Conservation (phyloP, 2,888 invertebrate genomes). For the Zygogramma bicolorata region DNA sequence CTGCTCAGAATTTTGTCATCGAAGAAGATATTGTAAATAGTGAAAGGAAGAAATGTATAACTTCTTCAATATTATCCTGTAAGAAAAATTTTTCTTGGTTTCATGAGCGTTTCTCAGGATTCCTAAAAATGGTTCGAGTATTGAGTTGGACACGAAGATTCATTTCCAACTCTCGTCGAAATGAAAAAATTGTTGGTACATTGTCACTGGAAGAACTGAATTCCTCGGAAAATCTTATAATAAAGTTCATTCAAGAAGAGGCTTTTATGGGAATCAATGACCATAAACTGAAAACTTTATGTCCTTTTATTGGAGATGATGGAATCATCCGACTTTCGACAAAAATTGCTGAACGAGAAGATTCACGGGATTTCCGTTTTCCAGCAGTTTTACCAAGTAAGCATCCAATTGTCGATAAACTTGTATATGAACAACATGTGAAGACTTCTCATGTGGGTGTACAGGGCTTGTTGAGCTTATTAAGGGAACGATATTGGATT, state of each 20-base stretch:
- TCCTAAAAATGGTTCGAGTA: not conserved
- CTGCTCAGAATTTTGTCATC: not conserved
- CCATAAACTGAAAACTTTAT: constrained; percentile 4
- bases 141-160: constrained; percentile 1
- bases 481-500: not conserved
- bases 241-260: not conserved
- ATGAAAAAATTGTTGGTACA: not conserved
- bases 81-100: not conserved
- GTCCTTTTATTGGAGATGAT: not conserved
- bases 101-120: not conserved
- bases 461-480: not conserved
- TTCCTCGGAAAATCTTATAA: not conserved
- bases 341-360: not conserved
- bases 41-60: not conserved
- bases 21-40: not conserved
- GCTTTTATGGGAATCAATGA: not conserved
- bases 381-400: not conserved
- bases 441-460: not conserved
- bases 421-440: not conserved
- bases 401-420: constrained; percentile 11
- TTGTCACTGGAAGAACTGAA: not conserved
- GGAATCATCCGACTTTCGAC: not conserved
- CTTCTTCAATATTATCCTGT: not conserved
- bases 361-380: not conserved
- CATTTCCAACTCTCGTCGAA: not conserved